Base-by-base conservation (phyloP, 1,140 invertebrate species). In the Drosophila elegans region DNA sequence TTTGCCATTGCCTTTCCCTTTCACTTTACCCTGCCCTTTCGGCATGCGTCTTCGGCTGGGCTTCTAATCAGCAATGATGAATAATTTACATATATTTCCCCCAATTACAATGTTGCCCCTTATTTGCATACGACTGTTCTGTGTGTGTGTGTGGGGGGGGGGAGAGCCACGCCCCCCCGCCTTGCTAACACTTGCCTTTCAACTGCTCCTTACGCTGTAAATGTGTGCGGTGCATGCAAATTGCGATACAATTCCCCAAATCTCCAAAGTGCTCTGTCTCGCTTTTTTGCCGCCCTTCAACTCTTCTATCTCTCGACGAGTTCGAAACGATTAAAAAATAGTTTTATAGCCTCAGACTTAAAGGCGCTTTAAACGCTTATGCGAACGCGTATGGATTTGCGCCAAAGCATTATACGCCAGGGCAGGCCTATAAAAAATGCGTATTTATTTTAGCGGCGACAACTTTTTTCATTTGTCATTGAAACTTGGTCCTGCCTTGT, bases 11-110 rank as follows among this genome's bases (percentile, higher is more conserved):
- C 3, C 10, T 25, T 9, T 10, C n/a, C 48, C 9, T 49, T 13
- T 27, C 41, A 3, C 38, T 45, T 3, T 49, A 27, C 42, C 39
- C 54, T 12, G 49, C 32, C 42, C 34, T 49, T 21, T 61, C 51
- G 36, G 45, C 63, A 27, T 59, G 56, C 59, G 39, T 71, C 71
- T 62, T 74, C 59, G 79, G 55, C 63, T 39, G 46, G 76, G 73
- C 84, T 91, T 91, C 90, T 91, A 90, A 91, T 91, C 89, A 91
- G 84, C 90, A 91, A 91, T 91, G 89, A 91, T 91, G 89, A 91
- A 91, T 89, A 91, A 91, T 91, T 90, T 90, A 78, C 90, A 91
- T 91, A 91, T 86, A 90, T 86, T 91, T 90, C 60, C 80, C 74
- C 90, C 78, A 85, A 91, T 83, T 91, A 91, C 84, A 90, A 74